Percentiles rank a stretch among this genome's conserved stretches.
Conservation (phyloP, 2,113 vertebrate genomes). For the Sylvicapra grimmia region DNA sequence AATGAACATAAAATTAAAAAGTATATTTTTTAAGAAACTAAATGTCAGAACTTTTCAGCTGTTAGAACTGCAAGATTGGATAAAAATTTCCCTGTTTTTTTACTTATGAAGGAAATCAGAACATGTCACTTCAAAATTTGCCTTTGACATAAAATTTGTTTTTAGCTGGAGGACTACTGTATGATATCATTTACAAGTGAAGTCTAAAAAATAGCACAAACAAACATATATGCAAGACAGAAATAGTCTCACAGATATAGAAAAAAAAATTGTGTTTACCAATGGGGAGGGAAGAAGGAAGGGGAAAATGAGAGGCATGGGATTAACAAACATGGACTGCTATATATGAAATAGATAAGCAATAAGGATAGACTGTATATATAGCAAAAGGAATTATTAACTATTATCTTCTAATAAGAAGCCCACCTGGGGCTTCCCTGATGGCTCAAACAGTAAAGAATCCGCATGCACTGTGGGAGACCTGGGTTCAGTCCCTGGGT, state of each 20-base stretch:
- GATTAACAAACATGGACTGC: neutral
- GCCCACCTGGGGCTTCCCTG: neutral
- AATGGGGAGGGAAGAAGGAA: neutral
- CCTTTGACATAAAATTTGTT: neutral
- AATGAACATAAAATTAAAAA: neutral
- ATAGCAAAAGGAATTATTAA: neutral
- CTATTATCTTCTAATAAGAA: neutral
- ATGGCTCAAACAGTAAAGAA: neutral
- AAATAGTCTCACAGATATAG: neutral
- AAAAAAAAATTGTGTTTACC: neutral
- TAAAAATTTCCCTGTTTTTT: neutral
- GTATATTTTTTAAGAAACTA: neutral
- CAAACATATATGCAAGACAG: neutral
- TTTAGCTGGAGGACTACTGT: neutral
- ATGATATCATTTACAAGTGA: neutral
- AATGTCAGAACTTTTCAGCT: neutral
- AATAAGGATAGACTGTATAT: neutral
- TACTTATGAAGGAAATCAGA: neutral
- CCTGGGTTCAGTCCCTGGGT: neutral
- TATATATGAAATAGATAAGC: neutral
- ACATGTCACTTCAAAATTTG: neutral
- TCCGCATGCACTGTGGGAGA: accelerated
- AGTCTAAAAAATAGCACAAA: neutral
- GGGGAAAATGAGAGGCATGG: neutral
- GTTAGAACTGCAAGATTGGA: neutral